Evolutionary conservation across 1,140 invertebrate genomes (phyloP), one percentile per base, ranked within the genome.

Genomic region (Lysiphlebus fabarum): DNA sequence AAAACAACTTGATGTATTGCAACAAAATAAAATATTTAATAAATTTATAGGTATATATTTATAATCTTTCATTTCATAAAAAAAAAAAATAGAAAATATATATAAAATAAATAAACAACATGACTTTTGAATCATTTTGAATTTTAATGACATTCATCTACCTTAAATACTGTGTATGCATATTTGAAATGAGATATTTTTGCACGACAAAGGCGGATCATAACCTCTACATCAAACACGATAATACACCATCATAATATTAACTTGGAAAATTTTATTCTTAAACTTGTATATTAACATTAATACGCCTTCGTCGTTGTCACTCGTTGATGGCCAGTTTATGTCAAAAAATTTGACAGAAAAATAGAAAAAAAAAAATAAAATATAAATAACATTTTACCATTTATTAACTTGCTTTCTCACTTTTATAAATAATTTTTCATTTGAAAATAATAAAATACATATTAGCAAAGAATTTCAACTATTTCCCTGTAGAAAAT

Each of bases 121-220:
- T 33, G 26, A 17, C 44, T 36, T 49, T 10, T 34, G 34, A 33
- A 11, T 33, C 33, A 11, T 33, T 33, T 49, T 17, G 47, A 49
- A 26, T 26, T 26, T 26, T 26, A 4, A 26, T 26, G 17, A 26
- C 17, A 26, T 26, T 26, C 17, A 26, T 26, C 2, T 33, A 49
- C 47, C 47, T 49, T 17, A 49, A n/a, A n/a, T 33, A 10, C 26
- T 33, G 7, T 49, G 33, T 4, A 3, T 43, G 6, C 40, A 50
- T 10, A 54, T 37, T 53, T 14, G 42, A 62, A 57, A 62, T 62
- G 57, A 65, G 66, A 72, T 53, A 71, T 74, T 72, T 72, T 74
- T 71, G 74, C 73, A 74, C 73, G 68, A 75, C 65, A 68, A 76
- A 71, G 65, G 53, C 63, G 63, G 40, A 11, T 64, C 64, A 70